Evolutionary conservation across 2,797 vertebrate species (phyloP).

Genomic region (Parotocinclus haroldoi): DNA sequence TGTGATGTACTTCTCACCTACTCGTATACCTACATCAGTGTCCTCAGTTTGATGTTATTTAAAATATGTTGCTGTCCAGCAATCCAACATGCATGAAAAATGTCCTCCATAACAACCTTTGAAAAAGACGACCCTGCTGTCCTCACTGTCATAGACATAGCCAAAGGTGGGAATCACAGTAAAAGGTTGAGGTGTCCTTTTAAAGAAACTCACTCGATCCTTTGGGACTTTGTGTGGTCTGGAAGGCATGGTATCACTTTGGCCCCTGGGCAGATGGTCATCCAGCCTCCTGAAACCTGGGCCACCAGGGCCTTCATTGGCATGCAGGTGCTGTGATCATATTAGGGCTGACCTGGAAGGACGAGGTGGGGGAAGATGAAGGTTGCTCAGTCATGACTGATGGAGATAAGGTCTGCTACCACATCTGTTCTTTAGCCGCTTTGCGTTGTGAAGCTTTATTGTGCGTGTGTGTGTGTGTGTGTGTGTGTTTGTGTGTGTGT

Average conservation of each 20-base stretch:
- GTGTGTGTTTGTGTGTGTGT: too few species aligned
- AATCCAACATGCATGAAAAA: too few species aligned
- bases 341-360: conserved; percentile 38
- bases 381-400: conserved; percentile 64
- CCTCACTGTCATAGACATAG: conserved; percentile 21
- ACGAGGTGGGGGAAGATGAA: conserved; percentile 60
- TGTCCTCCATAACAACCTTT: too few species aligned
- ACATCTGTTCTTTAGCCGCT: conserved; percentile 56
- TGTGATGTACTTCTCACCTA: conserved; percentile 61
- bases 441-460: conserved; percentile 42
- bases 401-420: conserved; percentile 63
- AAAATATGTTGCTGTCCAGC: too few species aligned
- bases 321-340: conserved; percentile 42
- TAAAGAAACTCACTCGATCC: conserved; percentile 32
- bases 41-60: too few species aligned
- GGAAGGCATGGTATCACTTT: conserved; percentile 38
- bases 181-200: conserved; percentile 35
- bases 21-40: too few species aligned
- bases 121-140: conserved; percentile 4
- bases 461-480: neutral
- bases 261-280: conserved; percentile 55
- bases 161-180: conserved; percentile 21
- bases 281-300: conserved; percentile 39
- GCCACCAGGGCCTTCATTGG: conserved; percentile 49
- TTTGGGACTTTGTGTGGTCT: conserved; percentile 31